These are phyloP conservation scores for Aethes cnicana DNA, from an alignment of 2,888 invertebrate genomes.

Conservation along the genomic window DNA sequence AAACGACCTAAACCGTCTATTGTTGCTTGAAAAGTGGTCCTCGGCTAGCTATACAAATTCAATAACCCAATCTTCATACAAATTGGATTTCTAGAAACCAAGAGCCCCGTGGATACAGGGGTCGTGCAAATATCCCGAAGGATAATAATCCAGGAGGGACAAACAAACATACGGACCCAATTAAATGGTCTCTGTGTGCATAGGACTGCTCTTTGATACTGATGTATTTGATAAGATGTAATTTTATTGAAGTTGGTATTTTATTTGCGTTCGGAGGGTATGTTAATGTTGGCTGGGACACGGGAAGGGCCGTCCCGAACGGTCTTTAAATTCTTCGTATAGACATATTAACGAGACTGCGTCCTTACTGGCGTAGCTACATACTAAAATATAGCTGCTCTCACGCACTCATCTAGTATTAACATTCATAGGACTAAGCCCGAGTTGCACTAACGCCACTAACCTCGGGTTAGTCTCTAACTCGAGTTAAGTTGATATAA, in stretches of 20 bases:
- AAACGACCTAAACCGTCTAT: neutral
- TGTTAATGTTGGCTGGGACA: constrained; percentile 20
- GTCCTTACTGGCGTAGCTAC: too few species aligned
- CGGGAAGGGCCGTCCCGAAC: too few species aligned
- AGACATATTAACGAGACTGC: too few species aligned
- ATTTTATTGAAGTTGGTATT: constrained; percentile 29
- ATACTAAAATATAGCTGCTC: too few species aligned
- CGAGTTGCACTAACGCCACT: too few species aligned
- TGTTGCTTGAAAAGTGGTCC: neutral
- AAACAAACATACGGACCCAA: constrained; percentile 40
- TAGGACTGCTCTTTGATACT: constrained; percentile 37
- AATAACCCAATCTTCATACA: constrained; percentile 31
- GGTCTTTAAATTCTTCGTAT: too few species aligned
- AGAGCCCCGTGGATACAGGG: constrained; percentile 34
- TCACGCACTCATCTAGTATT: too few species aligned
- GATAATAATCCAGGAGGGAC: constrained; percentile 37
- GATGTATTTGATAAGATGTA: constrained; percentile 28
- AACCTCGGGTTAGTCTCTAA: too few species aligned
- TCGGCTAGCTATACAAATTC: constrained; percentile 5
- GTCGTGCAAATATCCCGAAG: constrained; percentile 36
- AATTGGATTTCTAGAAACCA: constrained; percentile 36
- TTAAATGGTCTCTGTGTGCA: constrained; percentile 41
- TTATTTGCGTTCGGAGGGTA: constrained; percentile 22
- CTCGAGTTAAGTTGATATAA: too few species aligned
- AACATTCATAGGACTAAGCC: too few species aligned